These are phyloP conservation scores for Clarias magur DNA, from an alignment of 2,113 vertebrate genomes.

Conservation along the genomic window DNA sequence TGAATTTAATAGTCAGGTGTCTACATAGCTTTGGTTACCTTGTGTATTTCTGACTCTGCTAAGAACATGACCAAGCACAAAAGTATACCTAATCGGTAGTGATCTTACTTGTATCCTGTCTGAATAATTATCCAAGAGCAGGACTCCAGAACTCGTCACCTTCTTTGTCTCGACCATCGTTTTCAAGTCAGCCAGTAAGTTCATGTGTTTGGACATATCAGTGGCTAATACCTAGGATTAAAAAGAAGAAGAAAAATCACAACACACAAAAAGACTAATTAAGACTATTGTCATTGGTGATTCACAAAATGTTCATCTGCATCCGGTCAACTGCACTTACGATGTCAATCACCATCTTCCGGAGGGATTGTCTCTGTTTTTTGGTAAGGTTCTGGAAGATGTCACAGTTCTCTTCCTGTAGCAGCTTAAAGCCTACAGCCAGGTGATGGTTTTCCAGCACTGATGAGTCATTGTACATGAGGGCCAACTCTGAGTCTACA, in stretches of 20 bases:
- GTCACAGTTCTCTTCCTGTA: slow-evolving; percentile 89
- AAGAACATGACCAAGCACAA: background rate
- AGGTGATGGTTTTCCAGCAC: slow-evolving; percentile 88
- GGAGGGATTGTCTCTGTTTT: slow-evolving; percentile 84
- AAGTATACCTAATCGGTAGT: background rate
- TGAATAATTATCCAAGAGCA: slow-evolving; percentile 86
- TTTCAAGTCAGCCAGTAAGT: slow-evolving; percentile 85
- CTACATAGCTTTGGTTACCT: background rate
- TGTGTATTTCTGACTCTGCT: background rate
- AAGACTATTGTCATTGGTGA: background rate
- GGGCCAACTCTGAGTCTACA: slow-evolving; percentile 84
- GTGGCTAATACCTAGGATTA: slow-evolving; percentile 82
- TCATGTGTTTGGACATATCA: slow-evolving; percentile 92
- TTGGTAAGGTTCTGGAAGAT: slow-evolving; percentile 89
- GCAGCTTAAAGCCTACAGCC: slow-evolving; percentile 86
- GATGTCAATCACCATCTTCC: slow-evolving; percentile 90
- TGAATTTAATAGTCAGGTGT: background rate
- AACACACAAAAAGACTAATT: background rate
- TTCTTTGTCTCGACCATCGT: slow-evolving; percentile 92
- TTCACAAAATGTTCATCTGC: background rate
- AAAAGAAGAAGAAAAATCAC: background rate
- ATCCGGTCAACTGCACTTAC: slow-evolving; percentile 68
- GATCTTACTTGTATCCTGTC: slow-evolving; percentile 85
- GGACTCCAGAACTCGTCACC: slow-evolving; percentile 86
- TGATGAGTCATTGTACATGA: slow-evolving; percentile 91